These are phyloP conservation scores for Cisticola juncidis DNA, from an alignment of 2,113 vertebrate species.

Conservation along the genomic window DNA sequence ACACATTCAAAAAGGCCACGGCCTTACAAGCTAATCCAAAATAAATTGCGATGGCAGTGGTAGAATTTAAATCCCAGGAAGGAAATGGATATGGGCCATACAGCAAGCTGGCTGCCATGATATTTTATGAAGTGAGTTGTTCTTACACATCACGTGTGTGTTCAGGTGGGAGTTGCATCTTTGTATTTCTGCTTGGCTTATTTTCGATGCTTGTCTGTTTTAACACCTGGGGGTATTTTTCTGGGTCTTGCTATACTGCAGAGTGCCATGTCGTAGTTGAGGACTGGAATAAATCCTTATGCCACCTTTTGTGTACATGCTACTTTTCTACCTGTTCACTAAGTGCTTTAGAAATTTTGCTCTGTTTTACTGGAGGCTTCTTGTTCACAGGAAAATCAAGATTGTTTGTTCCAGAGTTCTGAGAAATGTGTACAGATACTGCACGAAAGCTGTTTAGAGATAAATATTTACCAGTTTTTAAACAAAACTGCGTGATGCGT, in stretches of 20 bases:
- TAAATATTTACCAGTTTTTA: neutral
- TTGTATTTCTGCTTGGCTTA: neutral
- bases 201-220: neutral
- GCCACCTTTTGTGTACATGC: neutral
- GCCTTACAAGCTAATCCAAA: neutral
- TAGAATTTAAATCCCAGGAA: neutral
- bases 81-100: neutral
- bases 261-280: neutral
- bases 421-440: neutral
- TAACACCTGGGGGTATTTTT: neutral
- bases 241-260: neutral
- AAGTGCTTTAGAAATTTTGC: neutral
- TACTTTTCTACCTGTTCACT: neutral
- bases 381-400: slow-evolving; percentile 26
- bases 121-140: neutral
- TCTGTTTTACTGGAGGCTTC: slow-evolving; percentile 6
- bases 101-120: neutral
- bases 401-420: neutral
- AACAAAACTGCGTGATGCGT: neutral
- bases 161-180: neutral
- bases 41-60: neutral
- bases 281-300: neutral
- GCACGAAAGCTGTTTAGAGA: neutral
- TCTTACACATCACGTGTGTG: neutral
- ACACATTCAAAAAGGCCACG: neutral